Base-by-base conservation (phyloP, 2,113 vertebrate species). In the Anser cygnoides region DNA sequence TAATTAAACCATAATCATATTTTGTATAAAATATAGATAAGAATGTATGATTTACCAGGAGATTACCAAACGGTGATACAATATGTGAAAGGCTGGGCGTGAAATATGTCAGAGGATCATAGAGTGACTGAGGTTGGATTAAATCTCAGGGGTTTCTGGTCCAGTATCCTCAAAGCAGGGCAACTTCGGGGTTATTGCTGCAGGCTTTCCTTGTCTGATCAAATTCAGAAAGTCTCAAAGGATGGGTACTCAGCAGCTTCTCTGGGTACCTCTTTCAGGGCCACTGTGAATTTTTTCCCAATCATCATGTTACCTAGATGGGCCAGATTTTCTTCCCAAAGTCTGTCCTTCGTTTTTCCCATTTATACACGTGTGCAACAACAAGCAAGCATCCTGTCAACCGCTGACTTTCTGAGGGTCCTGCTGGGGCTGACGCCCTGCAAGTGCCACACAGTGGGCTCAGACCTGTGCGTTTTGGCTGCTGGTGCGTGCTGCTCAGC, bases 381-480 rank as follows among this genome's bases (percentile, higher is more conserved):
- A 11, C 29, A 37, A 80, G 17, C 29, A 37, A 72, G 43, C 4
- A 1, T 70, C 33, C 7, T 10, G 1, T 68, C 28, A 72, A 37
- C 25, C 19, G 19, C 6, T 33, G 68, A 35, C 4, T 54, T 66
- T 4, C 4, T 26, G 61, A 65, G 59, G 35, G 26, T 7, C 5
- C 1, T 55, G 28, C 23, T 73, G 39, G 9, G 28, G n/a, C 39
- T 68, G 73, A 14, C 68, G 77, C 20, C 46, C 55, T 73, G 1
- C 21, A 6, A 29, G 21, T 11, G 29, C 2, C 0, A 7, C 3
- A 3, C 9, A 5, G 6, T 58, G 50, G n/a, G 59, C 29, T 74
- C 35, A 23, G 35, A 22, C 7, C 54, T 0, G 0, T 25, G 28
- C 0, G 0, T 11, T 91, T 84, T 77, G 54, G 28, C 20, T 2